Evolutionary conservation across 2,113 vertebrate species (phyloP).

Genomic region (Entelurus aequoreus): DNA sequence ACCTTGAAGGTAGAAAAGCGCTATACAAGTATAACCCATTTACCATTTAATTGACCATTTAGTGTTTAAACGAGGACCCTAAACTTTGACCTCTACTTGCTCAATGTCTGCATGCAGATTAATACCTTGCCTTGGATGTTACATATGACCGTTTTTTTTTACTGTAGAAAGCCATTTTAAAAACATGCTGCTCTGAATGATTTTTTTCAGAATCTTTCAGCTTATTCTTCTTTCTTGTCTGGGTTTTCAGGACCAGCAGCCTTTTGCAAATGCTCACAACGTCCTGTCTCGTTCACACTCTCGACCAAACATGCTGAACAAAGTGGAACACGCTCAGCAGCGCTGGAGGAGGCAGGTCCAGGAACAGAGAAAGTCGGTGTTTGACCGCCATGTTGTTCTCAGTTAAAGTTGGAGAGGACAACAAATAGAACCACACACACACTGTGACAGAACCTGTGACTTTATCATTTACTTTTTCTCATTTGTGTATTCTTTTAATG

Average conservation of each 20-base stretch:
- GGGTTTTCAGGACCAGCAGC: conserved; percentile 86
- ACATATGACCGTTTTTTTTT: too few species aligned
- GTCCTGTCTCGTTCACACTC: conserved; percentile 88
- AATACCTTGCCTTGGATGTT: too few species aligned
- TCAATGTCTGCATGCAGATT: too few species aligned
- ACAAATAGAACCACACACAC: conserved; percentile 14
- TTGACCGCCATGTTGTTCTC: conserved; percentile 94
- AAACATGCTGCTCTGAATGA: background rate
- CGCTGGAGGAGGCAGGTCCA: conserved; percentile 97
- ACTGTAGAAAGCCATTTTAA: background rate
- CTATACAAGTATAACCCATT: too few species aligned
- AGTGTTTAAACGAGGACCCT: too few species aligned
- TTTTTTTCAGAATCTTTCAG: background rate
- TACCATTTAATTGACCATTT: too few species aligned
- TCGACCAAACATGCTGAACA: conserved; percentile 91
- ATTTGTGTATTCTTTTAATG: conserved; percentile 34
- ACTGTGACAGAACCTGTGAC: conserved; percentile 49
- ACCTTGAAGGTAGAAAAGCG: too few species aligned
- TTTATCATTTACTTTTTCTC: conserved; percentile 22
- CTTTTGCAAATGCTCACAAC: conserved; percentile 92
- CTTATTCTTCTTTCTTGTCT: conserved; percentile 1
- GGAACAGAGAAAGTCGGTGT: conserved; percentile 96
- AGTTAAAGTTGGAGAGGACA: conserved; percentile 74
- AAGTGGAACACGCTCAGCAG: conserved; percentile 95
- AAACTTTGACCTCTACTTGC: too few species aligned